Evolutionary conservation across 2,113 vertebrate genomes (phyloP), one percentile per base, ranked within the genome.

Genomic region (Chroicocephalus ridibundus): DNA sequence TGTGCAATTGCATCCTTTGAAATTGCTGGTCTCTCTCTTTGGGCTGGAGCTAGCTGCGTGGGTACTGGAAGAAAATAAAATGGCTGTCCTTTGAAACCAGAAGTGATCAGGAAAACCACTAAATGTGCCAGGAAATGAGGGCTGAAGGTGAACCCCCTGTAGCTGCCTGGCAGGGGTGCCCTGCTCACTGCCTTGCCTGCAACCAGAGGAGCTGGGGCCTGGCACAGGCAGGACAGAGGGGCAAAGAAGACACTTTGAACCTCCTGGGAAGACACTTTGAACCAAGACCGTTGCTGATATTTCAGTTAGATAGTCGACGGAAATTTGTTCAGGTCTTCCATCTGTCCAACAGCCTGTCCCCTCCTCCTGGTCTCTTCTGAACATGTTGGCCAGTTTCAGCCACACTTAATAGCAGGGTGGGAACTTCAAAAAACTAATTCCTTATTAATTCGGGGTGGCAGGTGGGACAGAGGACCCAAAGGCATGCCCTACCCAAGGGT

Each of bases 251-350:
- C 9, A 13, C 11, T 76, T 69, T 86, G 65, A 91, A 57, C 40
- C 8, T 75, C 24, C 58, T 74, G 31, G 17, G 34, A 85, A 54
- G 79, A 46, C 31, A 47, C n/a, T 62, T 83, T 46, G 14, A 91
- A 52, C 27, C 15, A 58, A 58, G 70, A 42, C 22, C 3, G 0
- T 52, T 70, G 62, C 27, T 93, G 46, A 74, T 83, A n/a, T 61
- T 88, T 77, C 2, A 3, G 29, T 77, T 62, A 64, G 21, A n/a
- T 38, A 31, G 10, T 49, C 4, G 0, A 60, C 0, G 1, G 34
- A 93, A 77, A 40, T 66, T 61, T 1, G 6, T 77, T 80, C 36
- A 7, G 2, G 57, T 94, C 22, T 40, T 85, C 34, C 11, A 0
- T 8, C 47, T 36, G 10, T 32, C 44, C 24, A 34, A 42, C 11